Conservation (phyloP, 1,140 invertebrate genomes). For the Drosophila prosaltans region DNA sequence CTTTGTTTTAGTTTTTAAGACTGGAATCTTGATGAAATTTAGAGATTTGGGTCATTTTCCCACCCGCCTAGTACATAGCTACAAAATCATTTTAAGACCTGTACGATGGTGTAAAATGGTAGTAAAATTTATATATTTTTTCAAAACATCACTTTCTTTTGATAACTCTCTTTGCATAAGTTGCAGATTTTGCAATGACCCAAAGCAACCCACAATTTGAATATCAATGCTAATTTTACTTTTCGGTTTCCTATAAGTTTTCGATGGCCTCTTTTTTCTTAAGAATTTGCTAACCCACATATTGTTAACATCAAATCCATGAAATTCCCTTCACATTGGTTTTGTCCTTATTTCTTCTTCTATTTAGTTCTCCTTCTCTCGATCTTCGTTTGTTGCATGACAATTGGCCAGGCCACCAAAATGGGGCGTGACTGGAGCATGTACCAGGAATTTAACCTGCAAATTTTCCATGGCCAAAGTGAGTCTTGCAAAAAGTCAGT, state of each 20-base stretch:
- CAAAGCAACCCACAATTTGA: background rate
- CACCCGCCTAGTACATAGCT: no score
- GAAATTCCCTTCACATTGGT: background rate
- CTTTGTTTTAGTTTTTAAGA: no score
- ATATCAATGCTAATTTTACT: background rate
- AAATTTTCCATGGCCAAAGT: constrained; percentile 55
- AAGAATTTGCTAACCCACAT: background rate
- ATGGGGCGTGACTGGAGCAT: constrained; percentile 56
- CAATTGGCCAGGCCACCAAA: constrained; percentile 51
- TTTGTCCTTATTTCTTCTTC: constrained; percentile 2
- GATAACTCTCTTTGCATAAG: no score
- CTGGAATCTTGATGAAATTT: no score
- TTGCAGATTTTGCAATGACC: background rate
- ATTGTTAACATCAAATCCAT: background rate
- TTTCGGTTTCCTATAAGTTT: background rate
- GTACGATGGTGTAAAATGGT: no score
- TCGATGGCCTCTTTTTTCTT: background rate
- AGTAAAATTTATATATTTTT: no score
- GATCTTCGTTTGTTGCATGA: constrained; percentile 34
- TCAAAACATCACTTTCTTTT: no score
- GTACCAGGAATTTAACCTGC: constrained; percentile 37
- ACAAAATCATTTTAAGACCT: no score
- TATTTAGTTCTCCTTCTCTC: background rate
- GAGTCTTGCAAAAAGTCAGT: constrained; percentile 24
- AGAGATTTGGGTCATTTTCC: no score